A percentile compares a stretch with the other conserved stretches of the same genome.
Evolutionary conservation across 2,113 vertebrate species (phyloP).

Genomic region (Genyomyrus donnyi): DNA sequence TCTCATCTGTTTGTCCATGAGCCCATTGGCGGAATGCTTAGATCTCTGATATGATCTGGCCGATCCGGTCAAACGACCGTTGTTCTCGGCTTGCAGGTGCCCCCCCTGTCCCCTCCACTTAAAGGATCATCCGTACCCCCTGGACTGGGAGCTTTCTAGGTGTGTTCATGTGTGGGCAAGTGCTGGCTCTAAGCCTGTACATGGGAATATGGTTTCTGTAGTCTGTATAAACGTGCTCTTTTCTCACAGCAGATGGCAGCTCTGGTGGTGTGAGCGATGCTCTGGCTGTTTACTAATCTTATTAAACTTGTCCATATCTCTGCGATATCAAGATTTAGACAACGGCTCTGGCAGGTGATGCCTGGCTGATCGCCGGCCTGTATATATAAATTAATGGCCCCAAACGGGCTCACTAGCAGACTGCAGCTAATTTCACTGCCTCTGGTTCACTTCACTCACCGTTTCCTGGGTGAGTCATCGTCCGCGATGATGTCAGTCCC

Average conservation of each 20-base stretch:
- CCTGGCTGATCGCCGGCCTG: neutral
- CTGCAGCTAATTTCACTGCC: constrained; percentile 17
- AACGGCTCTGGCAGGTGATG: neutral
- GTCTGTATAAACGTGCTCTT: neutral
- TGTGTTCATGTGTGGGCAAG: neutral
- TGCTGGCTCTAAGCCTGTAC: neutral
- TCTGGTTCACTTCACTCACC: neutral
- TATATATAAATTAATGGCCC: constrained; percentile 10
- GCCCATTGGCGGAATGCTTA: neutral
- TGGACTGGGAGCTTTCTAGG: neutral
- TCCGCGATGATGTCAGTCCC: constrained; percentile 22
- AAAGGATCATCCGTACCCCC: neutral
- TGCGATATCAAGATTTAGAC: neutral
- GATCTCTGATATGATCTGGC: neutral
- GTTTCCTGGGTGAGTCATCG: constrained; percentile 25
- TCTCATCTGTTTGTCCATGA: neutral
- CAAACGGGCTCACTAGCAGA: neutral
- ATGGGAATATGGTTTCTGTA: neutral
- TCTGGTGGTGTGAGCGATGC: neutral
- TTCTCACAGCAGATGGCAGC: neutral
- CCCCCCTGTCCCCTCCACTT: neutral
- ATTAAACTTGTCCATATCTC: neutral
- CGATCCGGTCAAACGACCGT: neutral
- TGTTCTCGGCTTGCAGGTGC: neutral
- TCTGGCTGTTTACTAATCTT: neutral